Evolutionary conservation across 2,797 vertebrate species (phyloP), one percentile per base, ranked within the genome.

Genomic region (Gambelia wislizenii): DNA sequence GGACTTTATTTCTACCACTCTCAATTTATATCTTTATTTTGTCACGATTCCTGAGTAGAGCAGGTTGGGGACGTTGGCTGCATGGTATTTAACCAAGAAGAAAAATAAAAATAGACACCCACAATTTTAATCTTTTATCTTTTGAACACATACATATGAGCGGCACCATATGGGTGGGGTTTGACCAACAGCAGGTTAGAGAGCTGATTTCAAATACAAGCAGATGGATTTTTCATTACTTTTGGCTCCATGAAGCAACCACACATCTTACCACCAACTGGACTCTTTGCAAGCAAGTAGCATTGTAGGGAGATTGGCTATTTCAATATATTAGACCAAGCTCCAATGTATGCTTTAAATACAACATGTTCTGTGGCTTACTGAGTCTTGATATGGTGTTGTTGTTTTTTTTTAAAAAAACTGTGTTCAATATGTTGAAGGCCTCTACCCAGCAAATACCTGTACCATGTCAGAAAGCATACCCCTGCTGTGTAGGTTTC

Each of bases 171-270:
- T 84, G 77, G n/a, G n/a, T 85, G 47, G 87, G 89, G 74, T 52
- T 44, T 74, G 87, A 91, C 79, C 88, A 94, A 78, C n/a, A 93
- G 49, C 70, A 89, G 82, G 44, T 44, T 80, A 44, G 49, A 92
- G 54, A 85, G 79, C 2, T 84, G 25, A 89, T 91, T 94, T 92
- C 42, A 42, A 89, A 89, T 3, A 54, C 6, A 93, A 47, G 85
- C 85, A 94, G 90, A 86, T 86, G 52, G 85, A 61, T 42, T 47
- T 83, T 90, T 54, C 85, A 33, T 49, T 86, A 70, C 84, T 42
- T 88, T 78, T 92, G 67, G 84, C 75, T 83, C 70, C 52, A 10
- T 79, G 94, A 83, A 95, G 74, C 78, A 88, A n/a, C 14, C 70
- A 91, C 52, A 84, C 22, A 85, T 76, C 85, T 85, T 75, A 89